Percentiles rank a stretch among this genome's conserved stretches.
These are phyloP conservation scores for Euzophera pinguis DNA, from an alignment of 2,888 invertebrate species.

Conservation along the genomic window DNA sequence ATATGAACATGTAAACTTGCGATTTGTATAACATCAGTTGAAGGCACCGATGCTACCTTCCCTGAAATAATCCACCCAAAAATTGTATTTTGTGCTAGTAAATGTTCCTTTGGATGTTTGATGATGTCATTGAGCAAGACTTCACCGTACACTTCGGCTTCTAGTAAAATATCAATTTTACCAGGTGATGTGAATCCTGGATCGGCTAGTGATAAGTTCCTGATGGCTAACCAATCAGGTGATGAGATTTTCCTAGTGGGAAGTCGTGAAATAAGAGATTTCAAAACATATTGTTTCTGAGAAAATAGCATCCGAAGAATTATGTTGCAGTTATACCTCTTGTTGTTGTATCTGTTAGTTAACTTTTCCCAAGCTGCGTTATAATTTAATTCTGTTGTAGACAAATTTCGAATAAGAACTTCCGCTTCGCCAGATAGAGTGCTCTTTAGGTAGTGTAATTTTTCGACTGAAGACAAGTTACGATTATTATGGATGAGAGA, in stretches of 20 bases:
- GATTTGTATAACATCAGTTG: background rate
- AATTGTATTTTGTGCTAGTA: constrained; percentile 22
- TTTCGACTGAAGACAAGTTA: background rate
- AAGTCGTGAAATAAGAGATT: too few relatives aligned
- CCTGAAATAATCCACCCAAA: constrained; percentile 28
- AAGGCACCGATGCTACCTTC: background rate
- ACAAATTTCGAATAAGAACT: background rate
- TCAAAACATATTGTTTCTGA: background rate
- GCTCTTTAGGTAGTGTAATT: background rate
- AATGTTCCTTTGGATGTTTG: constrained; percentile 13
- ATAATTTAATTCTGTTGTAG: background rate
- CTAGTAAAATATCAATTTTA: constrained; percentile 23
- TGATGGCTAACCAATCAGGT: too few relatives aligned
- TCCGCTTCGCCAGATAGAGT: background rate
- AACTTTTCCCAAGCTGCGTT: background rate
- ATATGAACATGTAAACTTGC: background rate
- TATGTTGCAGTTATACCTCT: background rate
- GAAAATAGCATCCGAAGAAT: background rate
- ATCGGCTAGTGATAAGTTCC: constrained; percentile 22
- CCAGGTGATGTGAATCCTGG: constrained; percentile 18
- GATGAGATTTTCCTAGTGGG: too few relatives aligned
- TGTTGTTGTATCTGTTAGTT: background rate
- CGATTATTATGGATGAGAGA: background rate
- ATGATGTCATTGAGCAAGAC: constrained; percentile 18
- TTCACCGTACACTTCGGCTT: constrained; percentile 20